A percentile compares a stretch with the other conserved stretches of the same genome.
Evolutionary conservation across 2,888 invertebrate genomes (phyloP).

Genomic region (Sialis fuliginosa): DNA sequence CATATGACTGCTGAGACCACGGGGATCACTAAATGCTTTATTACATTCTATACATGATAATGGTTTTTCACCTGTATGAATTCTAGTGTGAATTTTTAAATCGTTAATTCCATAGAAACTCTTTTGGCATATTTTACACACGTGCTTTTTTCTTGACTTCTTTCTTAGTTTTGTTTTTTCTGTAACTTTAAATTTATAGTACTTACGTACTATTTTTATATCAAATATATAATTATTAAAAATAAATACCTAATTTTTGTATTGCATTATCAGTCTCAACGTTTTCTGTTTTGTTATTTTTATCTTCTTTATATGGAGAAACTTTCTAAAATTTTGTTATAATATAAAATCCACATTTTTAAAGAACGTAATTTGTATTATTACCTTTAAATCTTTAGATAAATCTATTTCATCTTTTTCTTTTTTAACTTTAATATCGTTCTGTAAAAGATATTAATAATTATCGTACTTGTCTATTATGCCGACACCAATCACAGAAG

Average conservation of each 20-base stretch:
- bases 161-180: conserved; percentile 14
- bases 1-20: conserved; percentile 17
- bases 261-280: too few species aligned
- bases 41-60: conserved; percentile 14
- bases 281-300: too few species aligned
- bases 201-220: not conserved
- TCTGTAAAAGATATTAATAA: too few species aligned
- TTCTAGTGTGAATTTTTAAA: conserved; percentile 15
- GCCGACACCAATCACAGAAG: too few species aligned
- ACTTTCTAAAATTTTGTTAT: too few species aligned
- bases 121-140: conserved; percentile 17
- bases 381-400: too few species aligned
- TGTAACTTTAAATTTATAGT: conserved; percentile 3
- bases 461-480: too few species aligned
- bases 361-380: too few species aligned
- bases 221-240: not conserved
- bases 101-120: conserved; percentile 15
- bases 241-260: not conserved
- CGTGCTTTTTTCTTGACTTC: conserved; percentile 13
- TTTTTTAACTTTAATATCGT: too few species aligned
- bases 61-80: conserved; percentile 16
- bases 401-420: too few species aligned
- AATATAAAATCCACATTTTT: too few species aligned
- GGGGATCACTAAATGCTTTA: conserved; percentile 17
- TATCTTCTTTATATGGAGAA: too few species aligned